Conservation (phyloP, 2,888 invertebrate species). For the Therioaphis trifolii region DNA sequence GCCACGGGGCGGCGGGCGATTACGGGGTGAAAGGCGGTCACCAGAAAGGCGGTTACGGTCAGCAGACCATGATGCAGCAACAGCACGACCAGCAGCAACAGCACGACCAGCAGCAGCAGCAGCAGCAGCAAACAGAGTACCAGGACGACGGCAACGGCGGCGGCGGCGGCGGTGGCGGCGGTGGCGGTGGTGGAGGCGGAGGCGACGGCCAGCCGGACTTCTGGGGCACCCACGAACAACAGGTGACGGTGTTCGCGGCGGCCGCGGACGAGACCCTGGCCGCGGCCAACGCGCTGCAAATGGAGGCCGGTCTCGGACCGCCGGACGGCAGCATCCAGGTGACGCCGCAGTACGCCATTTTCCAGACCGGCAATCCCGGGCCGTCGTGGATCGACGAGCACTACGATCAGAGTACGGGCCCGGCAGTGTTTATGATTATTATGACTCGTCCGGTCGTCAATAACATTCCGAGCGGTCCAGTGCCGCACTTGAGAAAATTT, state of each 20-base stretch:
- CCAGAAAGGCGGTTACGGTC: conserved; percentile 15
- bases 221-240: conserved; percentile 41
- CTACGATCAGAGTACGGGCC: conserved; percentile 65
- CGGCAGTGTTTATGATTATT: too few relatives aligned
- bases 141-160: conserved; percentile 36
- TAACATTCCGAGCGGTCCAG: too few relatives aligned
- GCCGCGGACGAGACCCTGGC: conserved; percentile 42
- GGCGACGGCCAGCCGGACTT: conserved; percentile 26
- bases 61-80: conserved; percentile 36
- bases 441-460: too few relatives aligned
- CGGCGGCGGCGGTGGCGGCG: conserved; percentile 23
- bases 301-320: conserved; percentile 25
- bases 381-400: conserved; percentile 64
- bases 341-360: conserved; percentile 61
- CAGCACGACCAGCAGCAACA: conserved; percentile 1
- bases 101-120: conserved; percentile 7
- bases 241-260: conserved; percentile 51
- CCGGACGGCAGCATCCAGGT: conserved; percentile 46
- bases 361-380: conserved; percentile 63
- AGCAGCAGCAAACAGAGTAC: conserved; percentile 48
- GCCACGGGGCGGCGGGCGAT: background rate
- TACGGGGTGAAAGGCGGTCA: conserved; percentile 36
- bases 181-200: background rate
- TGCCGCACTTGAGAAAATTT: too few relatives aligned
- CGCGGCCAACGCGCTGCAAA: conserved; percentile 62